Evolutionary conservation across 1,140 invertebrate species (phyloP).

Genomic region (Lycorma delicatula): DNA sequence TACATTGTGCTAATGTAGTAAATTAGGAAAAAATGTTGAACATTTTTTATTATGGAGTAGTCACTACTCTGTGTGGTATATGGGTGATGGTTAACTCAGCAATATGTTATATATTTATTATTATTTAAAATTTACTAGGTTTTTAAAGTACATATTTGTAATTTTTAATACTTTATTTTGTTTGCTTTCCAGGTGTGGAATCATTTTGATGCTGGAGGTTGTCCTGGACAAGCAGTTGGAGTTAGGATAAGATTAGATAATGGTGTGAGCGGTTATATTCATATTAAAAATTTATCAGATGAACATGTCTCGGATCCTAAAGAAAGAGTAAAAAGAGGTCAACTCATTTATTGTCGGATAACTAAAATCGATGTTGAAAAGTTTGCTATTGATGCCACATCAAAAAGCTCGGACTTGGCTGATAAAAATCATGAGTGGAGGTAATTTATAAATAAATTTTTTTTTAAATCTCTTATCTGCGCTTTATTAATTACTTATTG

Average conservation of each 20-base stretch:
- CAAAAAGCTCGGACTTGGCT: constrained; percentile 82
- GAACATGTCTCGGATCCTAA: constrained; percentile 87
- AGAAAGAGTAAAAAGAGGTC: constrained; percentile 77
- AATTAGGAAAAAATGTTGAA: too few species aligned
- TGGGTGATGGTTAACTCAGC: too few species aligned
- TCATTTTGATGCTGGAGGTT: constrained; percentile 92
- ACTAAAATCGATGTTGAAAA: constrained; percentile 92
- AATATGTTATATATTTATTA: too few species aligned
- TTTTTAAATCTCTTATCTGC: constrained; percentile 5
- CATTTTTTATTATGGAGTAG: too few species aligned
- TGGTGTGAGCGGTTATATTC: constrained; percentile 89
- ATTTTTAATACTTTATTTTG: too few species aligned
- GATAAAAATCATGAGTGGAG: constrained; percentile 89
- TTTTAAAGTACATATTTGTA: too few species aligned
- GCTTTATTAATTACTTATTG: too few species aligned
- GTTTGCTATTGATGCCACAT: constrained; percentile 90
- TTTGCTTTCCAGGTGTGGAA: constrained; percentile 67
- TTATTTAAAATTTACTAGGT: too few species aligned
- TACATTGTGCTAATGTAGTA: too few species aligned
- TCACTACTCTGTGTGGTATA: too few species aligned
- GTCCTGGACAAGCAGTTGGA: constrained; percentile 91
- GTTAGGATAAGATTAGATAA: constrained; percentile 87
- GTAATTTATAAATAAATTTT: too few species aligned
- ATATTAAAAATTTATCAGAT: constrained; percentile 91
- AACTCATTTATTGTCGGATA: constrained; percentile 88